Evolutionary conservation across 2,113 vertebrate genomes (phyloP).

Genomic region (Podiceps cristatus): DNA sequence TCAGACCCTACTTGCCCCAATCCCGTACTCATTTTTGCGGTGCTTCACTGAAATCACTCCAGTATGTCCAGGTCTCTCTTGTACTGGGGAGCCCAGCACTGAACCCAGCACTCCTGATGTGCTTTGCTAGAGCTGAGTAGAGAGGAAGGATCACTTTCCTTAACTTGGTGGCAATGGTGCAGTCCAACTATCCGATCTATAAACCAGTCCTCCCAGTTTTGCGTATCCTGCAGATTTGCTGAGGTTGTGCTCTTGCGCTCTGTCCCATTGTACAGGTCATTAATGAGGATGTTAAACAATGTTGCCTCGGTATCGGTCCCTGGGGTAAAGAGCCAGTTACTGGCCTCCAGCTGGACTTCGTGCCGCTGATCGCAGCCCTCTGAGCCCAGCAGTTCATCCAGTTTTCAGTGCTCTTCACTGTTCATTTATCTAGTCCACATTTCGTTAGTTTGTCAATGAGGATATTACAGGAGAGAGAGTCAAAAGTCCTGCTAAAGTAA

Average conservation of each 20-base stretch:
- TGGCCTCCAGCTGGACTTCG: neutral
- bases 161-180: rapidly evolving
- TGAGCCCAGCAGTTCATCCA: neutral
- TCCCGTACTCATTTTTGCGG: neutral
- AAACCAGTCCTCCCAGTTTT: neutral
- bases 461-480: neutral
- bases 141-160: neutral
- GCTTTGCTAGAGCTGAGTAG: neutral
- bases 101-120: neutral
- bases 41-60: neutral
- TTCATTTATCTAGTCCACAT: neutral
- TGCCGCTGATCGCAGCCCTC: neutral
- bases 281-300: neutral
- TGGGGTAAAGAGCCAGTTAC: neutral
- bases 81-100: neutral
- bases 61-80: neutral
- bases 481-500: neutral
- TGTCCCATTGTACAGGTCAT: neutral
- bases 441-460: neutral
- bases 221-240: neutral
- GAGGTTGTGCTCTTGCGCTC: neutral
- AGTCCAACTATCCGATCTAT: neutral
- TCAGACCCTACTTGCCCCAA: neutral
- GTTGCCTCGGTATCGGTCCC: neutral
- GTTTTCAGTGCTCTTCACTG: neutral